Percentiles rank a stretch among this genome's conserved stretches.
Evolutionary conservation across 2,113 vertebrate genomes (phyloP).

Genomic region (Triplophysa tibetana): DNA sequence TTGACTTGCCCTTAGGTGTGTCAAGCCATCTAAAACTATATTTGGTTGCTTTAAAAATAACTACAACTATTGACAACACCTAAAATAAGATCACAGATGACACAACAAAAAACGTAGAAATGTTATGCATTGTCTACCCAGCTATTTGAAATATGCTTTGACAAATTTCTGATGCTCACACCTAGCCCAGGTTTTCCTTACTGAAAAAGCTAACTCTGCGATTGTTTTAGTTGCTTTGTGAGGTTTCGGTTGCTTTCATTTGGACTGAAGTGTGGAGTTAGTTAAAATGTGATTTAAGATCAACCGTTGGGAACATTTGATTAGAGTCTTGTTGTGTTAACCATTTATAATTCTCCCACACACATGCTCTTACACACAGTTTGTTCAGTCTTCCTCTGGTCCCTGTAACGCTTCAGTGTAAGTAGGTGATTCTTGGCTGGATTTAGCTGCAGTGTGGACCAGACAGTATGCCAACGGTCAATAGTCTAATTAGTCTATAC

Average conservation of each 20-base stretch:
- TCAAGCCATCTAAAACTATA: too few relatives aligned
- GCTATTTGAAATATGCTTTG: too few relatives aligned
- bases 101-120: too few relatives aligned
- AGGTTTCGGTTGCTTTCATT: neutral
- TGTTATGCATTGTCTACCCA: too few relatives aligned
- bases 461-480: neutral
- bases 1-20: too few relatives aligned
- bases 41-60: too few relatives aligned
- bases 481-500: neutral
- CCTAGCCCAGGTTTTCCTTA: too few relatives aligned
- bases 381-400: neutral
- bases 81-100: too few relatives aligned
- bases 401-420: neutral
- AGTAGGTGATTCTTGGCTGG: neutral
- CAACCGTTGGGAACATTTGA: neutral
- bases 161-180: too few relatives aligned
- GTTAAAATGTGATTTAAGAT: neutral
- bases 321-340: slow-evolving; percentile 1
- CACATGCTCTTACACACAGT: neutral
- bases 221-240: neutral
- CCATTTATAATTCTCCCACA: neutral
- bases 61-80: too few relatives aligned
- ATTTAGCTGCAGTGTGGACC: neutral
- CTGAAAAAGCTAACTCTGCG: too few relatives aligned
- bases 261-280: neutral